These are phyloP conservation scores for Scaptomyza pallida DNA, from an alignment of 1,140 invertebrate genomes.

Conservation along the genomic window DNA sequence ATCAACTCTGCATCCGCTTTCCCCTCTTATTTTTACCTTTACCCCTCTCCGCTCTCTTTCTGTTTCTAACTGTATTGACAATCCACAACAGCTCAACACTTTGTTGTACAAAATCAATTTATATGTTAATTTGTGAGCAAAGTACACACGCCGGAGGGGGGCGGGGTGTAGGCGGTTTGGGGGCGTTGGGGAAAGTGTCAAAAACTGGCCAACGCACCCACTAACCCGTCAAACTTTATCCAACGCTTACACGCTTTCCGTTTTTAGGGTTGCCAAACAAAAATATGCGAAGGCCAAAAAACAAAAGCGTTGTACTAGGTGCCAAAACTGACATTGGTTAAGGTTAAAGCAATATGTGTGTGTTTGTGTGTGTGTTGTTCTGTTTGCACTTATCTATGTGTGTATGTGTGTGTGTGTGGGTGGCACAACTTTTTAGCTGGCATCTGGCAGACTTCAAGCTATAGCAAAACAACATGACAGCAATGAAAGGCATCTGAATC, in stretches of 20 bases:
- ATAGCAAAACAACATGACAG: slow-evolving; percentile 67
- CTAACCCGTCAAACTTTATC: not conserved
- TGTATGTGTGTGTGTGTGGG: slow-evolving; percentile 15
- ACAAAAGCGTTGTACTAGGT: slow-evolving; percentile 62
- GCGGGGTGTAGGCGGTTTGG: too few species aligned
- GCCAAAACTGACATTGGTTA: slow-evolving; percentile 73
- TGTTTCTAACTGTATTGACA: slow-evolving; percentile 52
- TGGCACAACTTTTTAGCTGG: slow-evolving; percentile 61
- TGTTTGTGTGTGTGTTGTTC: slow-evolving; percentile 1
- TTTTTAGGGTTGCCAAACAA: slow-evolving; percentile 45
- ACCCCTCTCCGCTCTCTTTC: not conserved
- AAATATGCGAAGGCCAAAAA: slow-evolving; percentile 59
- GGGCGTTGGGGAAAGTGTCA: slow-evolving; percentile 41
- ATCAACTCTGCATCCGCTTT: too few species aligned
- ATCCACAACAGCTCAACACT: slow-evolving; percentile 64
- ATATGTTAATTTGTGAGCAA: slow-evolving; percentile 79
- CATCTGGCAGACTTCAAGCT: slow-evolving; percentile 67
- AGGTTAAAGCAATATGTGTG: slow-evolving; percentile 47
- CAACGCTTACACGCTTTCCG: slow-evolving; percentile 3
- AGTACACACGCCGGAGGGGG: slow-evolving; percentile 48
- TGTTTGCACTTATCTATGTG: slow-evolving; percentile 10
- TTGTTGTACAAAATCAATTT: slow-evolving; percentile 76
- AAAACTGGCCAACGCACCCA: slow-evolving; percentile 29
- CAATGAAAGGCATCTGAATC: slow-evolving; percentile 40
- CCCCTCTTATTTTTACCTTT: too few species aligned